Evolutionary conservation across 2,888 invertebrate genomes (phyloP).

Genomic region (Glaucopsyche alexis): DNA sequence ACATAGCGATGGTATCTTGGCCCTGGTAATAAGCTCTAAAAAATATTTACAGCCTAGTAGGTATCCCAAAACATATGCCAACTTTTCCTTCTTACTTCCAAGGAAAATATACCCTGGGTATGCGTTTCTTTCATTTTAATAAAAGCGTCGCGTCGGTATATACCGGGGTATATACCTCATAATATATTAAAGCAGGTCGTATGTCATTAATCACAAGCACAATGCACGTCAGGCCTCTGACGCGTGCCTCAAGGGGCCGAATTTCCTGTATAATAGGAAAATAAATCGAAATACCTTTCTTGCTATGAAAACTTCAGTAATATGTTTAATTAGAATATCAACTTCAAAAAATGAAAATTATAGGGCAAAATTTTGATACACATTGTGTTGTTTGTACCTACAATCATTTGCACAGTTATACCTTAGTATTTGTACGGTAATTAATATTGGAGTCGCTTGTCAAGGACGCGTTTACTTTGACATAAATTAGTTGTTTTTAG

Average conservation of each 20-base stretch:
- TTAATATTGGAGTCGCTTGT: no score
- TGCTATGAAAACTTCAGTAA: conserved; percentile 17
- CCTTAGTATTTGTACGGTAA: no score
- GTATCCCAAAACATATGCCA: neutral
- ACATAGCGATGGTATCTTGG: no score
- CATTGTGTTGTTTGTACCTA: no score
- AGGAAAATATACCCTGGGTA: neutral
- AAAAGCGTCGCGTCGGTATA: conserved; percentile 36
- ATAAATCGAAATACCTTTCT: conserved; percentile 61
- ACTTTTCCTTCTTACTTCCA: neutral
- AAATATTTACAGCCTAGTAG: no score
- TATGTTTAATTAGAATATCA: neutral
- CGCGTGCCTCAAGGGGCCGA: conserved; percentile 67
- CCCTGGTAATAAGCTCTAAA: no score
- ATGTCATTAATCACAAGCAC: conserved; percentile 71
- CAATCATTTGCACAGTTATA: no score
- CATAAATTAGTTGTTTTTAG: no score
- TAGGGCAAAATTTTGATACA: neutral
- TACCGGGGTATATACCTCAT: conserved; percentile 36
- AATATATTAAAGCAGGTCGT: conserved; percentile 59
- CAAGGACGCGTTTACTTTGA: no score
- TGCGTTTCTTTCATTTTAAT: conserved; percentile 24
- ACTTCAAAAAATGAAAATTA: neutral
- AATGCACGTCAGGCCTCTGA: conserved; percentile 69
- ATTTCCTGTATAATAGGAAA: conserved; percentile 70